phyloP scores from a whole-genome alignment of 2,797 vertebrate species.

The Rallus crepitans region DNA sequence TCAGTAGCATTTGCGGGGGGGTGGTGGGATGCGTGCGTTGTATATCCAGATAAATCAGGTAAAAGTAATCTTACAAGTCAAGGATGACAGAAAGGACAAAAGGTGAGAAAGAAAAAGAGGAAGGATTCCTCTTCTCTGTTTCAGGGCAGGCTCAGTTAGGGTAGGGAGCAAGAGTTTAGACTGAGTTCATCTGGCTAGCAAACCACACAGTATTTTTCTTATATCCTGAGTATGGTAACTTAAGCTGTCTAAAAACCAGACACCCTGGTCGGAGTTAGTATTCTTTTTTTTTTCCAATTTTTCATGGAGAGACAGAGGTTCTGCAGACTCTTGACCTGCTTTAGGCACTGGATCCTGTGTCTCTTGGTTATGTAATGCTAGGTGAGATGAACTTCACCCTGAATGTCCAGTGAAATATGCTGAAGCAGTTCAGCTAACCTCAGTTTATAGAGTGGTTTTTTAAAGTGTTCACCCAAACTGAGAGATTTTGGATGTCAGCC shows the following conservation, averaged over 20 bases:
- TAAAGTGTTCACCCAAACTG: not conserved
- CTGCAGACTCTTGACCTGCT: not conserved
- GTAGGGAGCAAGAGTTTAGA: not conserved
- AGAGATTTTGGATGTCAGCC: not conserved
- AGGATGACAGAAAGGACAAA: not conserved
- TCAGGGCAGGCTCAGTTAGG: not conserved
- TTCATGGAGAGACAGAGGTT: not conserved
- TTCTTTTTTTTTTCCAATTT: not conserved
- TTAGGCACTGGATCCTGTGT: not conserved
- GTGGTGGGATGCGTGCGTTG: no score
- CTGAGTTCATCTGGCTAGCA: not conserved
- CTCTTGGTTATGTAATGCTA: not conserved
- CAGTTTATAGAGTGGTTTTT: fast-evolving
- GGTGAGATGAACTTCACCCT: not conserved
- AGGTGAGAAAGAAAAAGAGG: fast-evolving
- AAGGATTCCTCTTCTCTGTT: not conserved
- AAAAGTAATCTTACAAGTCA: not conserved
- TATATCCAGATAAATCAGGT: not conserved
- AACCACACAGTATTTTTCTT: not conserved
- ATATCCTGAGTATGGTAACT: not conserved
- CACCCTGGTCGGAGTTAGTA: not conserved
- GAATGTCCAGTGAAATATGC: not conserved
- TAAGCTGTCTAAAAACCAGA: not conserved
- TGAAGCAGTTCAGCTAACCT: not conserved
- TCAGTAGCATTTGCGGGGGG: not conserved